Evolutionary conservation across 1,140 invertebrate genomes (phyloP).

Genomic region (honey bee (Apis mellifera)): Amel_HAv3.1 CM009936.2:14330501-14331000

Average conservation of each 20-base stretch:
- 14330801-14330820: too few species aligned
- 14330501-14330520: neutral
- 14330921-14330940: neutral
- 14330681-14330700: neutral
- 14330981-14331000: too few species aligned
- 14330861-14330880: neutral
- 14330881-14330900: neutral
- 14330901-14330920: neutral
- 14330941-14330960: neutral
- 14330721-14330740: neutral
- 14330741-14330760: too few species aligned
- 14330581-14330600: neutral
- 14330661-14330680: neutral
- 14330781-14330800: too few species aligned
- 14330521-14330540: neutral
- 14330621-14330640: neutral
- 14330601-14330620: neutral
- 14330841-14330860: neutral
- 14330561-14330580: neutral
- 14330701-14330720: neutral
- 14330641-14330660: too few species aligned
- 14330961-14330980: neutral
- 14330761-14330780: too few species aligned
- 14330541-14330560: neutral
- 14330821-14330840: neutral